phyloP scores from a whole-genome alignment of 2,113 vertebrate genomes.

The Oncorhynchus tshawytscha region DNA sequence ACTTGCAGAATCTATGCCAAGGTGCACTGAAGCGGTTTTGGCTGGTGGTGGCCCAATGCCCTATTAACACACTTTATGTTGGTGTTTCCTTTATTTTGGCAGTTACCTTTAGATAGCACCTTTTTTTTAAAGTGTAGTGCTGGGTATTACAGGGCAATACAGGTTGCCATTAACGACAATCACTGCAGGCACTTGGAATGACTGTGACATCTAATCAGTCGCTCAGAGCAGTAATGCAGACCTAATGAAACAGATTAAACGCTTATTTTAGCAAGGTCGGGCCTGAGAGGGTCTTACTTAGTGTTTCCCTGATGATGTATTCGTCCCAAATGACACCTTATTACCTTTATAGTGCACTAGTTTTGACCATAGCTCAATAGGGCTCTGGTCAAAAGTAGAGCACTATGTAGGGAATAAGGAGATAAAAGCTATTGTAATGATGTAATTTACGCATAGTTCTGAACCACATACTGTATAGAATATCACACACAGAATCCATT shows the following conservation, averaged over 20 bases:
- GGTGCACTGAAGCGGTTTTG: too few species aligned
- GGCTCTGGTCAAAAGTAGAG: too few species aligned
- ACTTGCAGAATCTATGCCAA: too few species aligned
- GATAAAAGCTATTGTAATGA: slow-evolving; percentile 42
- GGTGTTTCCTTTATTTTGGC: too few species aligned
- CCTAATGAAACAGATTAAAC: slow-evolving; percentile 67
- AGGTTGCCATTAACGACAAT: slow-evolving; percentile 65
- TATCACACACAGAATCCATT: slow-evolving; percentile 23
- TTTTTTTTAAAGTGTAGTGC: too few species aligned
- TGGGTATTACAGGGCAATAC: slow-evolving; percentile 24
- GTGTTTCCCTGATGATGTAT: slow-evolving; percentile 27
- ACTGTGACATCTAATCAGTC: slow-evolving; percentile 58
- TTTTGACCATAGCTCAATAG: too few species aligned
- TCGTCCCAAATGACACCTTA: not conserved
- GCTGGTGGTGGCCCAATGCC: too few species aligned
- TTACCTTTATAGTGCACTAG: not conserved
- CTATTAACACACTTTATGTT: too few species aligned
- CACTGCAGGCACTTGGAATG: slow-evolving; percentile 40
- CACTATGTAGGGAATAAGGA: not conserved
- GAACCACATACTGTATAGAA: slow-evolving; percentile 26
- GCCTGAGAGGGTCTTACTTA: not conserved
- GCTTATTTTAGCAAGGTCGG: slow-evolving; percentile 42
- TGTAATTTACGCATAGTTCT: not conserved
- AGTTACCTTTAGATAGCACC: too few species aligned
- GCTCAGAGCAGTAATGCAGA: slow-evolving; percentile 50